Conservation (phyloP, 1,140 invertebrate genomes). For the Heliconius hewitsoni region DNA sequence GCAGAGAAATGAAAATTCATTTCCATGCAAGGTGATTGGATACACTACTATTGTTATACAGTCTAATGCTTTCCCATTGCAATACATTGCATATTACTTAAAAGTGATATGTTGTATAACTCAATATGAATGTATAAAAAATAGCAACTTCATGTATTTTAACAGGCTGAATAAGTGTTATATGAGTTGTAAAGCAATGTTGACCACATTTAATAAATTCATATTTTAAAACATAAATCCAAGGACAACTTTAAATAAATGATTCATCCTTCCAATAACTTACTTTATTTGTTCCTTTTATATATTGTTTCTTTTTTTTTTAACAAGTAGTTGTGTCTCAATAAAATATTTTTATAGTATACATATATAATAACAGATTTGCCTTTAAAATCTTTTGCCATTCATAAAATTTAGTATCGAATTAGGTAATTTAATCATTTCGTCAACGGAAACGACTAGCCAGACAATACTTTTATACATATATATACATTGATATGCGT, state of each 20-base stretch:
- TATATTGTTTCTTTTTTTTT: neutral
- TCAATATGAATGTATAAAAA: neutral
- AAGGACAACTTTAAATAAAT: neutral
- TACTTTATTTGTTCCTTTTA: neutral
- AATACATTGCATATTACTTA: no score
- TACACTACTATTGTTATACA: no score
- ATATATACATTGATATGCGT: conserved; percentile 22
- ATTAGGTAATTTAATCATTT: conserved; percentile 22
- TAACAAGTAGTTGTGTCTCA: neutral
- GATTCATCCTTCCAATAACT: neutral
- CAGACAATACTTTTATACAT: conserved; percentile 21
- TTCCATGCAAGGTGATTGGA: neutral
- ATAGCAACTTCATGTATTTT: neutral
- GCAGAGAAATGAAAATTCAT: neutral
- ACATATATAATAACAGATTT: neutral
- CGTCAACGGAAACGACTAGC: conserved; percentile 19
- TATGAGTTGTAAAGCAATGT: neutral
- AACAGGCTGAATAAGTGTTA: neutral
- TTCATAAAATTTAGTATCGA: neutral
- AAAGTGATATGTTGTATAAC: neutral
- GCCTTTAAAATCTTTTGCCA: neutral
- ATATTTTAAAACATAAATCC: neutral
- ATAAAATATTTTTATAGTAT: neutral
- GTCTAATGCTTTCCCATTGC: no score
- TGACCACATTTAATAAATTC: neutral